phyloP scores from a whole-genome alignment of 2,888 invertebrate species.

The Mythimna loreyi region DNA sequence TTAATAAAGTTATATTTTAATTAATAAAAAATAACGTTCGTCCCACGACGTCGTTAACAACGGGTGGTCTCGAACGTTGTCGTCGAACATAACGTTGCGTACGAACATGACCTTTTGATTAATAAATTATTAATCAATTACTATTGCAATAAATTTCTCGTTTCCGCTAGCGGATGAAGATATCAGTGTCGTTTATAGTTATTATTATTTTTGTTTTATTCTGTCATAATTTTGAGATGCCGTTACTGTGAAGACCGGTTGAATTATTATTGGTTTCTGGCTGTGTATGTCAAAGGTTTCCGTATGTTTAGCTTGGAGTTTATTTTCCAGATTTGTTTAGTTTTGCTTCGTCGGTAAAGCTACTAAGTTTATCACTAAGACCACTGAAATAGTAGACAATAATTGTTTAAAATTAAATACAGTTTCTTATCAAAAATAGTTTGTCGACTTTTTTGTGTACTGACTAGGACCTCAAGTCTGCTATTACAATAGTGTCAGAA shows the following conservation, averaged over 20 bases:
- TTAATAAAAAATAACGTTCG: slow-evolving; percentile 52
- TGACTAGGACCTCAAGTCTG: too few relatives aligned
- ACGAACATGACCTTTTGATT: slow-evolving; percentile 49
- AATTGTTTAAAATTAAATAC: too few relatives aligned
- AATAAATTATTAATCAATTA: slow-evolving; percentile 64
- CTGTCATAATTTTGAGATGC: slow-evolving; percentile 11
- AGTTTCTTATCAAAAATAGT: too few relatives aligned
- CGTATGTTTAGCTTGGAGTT: neutral
- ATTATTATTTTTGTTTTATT: slow-evolving; percentile 27
- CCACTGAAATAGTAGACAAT: neutral
- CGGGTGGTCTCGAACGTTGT: slow-evolving; percentile 55
- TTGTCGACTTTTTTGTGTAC: too few relatives aligned
- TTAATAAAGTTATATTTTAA: slow-evolving; percentile 62
- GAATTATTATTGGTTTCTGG: neutral
- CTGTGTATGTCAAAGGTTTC: neutral
- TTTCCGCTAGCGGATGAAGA: slow-evolving; percentile 54
- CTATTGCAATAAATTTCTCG: slow-evolving; percentile 52
- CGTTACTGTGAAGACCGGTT: slow-evolving; percentile 29
- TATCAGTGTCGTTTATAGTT: slow-evolving; percentile 33
- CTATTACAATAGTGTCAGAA: too few relatives aligned
- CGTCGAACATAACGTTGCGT: slow-evolving; percentile 4
- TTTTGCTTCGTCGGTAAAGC: neutral
- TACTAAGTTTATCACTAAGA: neutral
- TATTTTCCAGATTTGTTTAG: neutral
- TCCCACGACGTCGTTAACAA: slow-evolving; percentile 54